A percentile compares a stretch with the other conserved stretches of the same genome.
Conservation (phyloP, 53 echinoderm and acorn worm genomes). For the Zoroaster sp. region DNA sequence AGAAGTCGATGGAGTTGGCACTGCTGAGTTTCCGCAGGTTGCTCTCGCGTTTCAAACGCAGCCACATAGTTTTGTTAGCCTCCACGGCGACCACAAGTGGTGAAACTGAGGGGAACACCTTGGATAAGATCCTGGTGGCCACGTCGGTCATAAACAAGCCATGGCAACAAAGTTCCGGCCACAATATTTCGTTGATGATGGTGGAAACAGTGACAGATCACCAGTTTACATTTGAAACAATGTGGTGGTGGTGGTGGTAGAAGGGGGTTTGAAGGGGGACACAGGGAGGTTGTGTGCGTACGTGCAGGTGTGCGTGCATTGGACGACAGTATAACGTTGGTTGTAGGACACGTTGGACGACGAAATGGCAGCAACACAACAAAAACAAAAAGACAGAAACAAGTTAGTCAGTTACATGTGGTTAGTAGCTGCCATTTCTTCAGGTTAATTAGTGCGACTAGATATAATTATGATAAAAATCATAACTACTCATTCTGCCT, state of each 20-base stretch:
- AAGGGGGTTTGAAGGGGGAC: constrained; percentile 5
- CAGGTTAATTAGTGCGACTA: background rate
- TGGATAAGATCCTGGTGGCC: constrained; percentile 69
- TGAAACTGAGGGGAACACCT: constrained; percentile 65
- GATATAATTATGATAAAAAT: background rate
- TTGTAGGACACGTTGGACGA: constrained; percentile 40
- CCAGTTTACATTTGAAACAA: too few relatives aligned
- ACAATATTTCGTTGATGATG: background rate
- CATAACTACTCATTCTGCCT: constrained; percentile 18
- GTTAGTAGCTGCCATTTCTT: constrained; percentile 52
- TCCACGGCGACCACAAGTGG: constrained; percentile 73
- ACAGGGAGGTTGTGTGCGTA: constrained; percentile 4
- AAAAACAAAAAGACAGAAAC: constrained; percentile 35
- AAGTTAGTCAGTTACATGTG: constrained; percentile 16
- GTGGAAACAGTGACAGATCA: background rate
- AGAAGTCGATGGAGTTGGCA: constrained; percentile 99
- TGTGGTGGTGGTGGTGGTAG: constrained; percentile 10
- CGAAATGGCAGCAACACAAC: constrained; percentile 51
- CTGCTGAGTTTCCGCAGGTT: constrained; percentile 89
- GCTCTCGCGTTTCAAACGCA: constrained; percentile 77
- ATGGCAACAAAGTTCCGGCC: too few relatives aligned
- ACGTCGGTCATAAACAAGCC: background rate
- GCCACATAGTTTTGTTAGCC: constrained; percentile 91
- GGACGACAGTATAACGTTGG: constrained; percentile 32
- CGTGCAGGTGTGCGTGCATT: constrained; percentile 47